Evolutionary conservation across 1,140 invertebrate species (phyloP), one percentile per base, ranked within the genome.

Genomic region (Caerostris extrusa): DNA sequence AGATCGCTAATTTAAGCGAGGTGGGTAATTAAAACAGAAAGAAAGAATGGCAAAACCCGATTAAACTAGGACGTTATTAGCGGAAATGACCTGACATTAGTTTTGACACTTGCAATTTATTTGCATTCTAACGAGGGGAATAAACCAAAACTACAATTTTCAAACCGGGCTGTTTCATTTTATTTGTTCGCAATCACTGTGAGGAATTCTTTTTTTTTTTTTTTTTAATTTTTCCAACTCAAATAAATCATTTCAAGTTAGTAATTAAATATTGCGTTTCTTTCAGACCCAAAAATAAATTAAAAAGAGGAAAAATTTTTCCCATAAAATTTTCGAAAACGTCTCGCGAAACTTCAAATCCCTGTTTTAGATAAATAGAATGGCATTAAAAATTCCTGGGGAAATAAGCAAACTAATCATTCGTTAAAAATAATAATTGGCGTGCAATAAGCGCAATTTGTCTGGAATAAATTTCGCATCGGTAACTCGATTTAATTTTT

Each of bases 11-110:
- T 88, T 88, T 50, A 85, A 88, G 50, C 58, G 57, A 88, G 34
- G 12, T 34, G 34, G 86, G 19, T 88, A 67, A 88, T 88, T 88
- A 88, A 88, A 88, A 88, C 8, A 53, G 86, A 85, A 85, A 57
- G 60, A 57, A 85, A 58, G 60, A 88, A 61, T 64, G 64, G 19
- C 19, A 88, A 53, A 61, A 88, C 57, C 58, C 60, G 34, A 88
- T 61, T 19, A 55, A 50, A 53, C 7, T 12, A 17, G 10, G 19
- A 12, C 34, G 86, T 88, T 88, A 88, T 88, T 88, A 88, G 86
- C 60, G 60, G 64, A 88, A 88, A 88, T 88, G 56, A 88, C 86
- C 86, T 88, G 86, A 55, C 86, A 88, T 88, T 88, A 88, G n/a
- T 88, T 88, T 85, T 85, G 82, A 85, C 82, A 85, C 55, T 55